Percentiles rank a stretch among this genome's conserved stretches.
phyloP scores from a whole-genome alignment of 2,888 invertebrate genomes.

The Scaeva pyrastri region DNA sequence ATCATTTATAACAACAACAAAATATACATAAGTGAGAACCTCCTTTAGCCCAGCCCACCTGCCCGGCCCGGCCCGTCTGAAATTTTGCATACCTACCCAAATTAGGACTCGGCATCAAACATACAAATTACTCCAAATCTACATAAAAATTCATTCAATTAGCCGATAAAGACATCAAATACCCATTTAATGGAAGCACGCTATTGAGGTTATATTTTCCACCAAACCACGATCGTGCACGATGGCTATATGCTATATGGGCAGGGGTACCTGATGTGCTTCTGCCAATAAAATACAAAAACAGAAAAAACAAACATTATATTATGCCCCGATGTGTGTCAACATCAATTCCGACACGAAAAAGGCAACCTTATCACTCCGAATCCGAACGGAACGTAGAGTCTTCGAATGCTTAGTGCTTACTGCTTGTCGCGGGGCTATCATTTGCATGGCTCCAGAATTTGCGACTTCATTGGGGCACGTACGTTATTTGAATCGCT shows the following conservation, averaged over 20 bases:
- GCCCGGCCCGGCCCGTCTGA: background rate
- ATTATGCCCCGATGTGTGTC: slow-evolving; percentile 48
- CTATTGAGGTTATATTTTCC: slow-evolving; percentile 49
- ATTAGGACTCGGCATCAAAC: slow-evolving; percentile 34
- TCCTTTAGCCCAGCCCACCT: slow-evolving; percentile 22
- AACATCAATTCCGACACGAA: slow-evolving; percentile 57
- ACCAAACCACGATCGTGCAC: slow-evolving; percentile 18
- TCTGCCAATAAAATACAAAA: background rate
- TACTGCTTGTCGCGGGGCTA: slow-evolving; percentile 13
- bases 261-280: background rate
- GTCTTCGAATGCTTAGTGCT: background rate
- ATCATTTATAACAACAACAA: background rate
- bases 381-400: background rate
- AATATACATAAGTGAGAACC: background rate
- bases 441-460: slow-evolving; percentile 47
- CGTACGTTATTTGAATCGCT: slow-evolving; percentile 22
- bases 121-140: slow-evolving; percentile 47
- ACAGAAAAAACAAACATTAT: background rate
- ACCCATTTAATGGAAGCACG: slow-evolving; percentile 44
- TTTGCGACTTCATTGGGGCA: slow-evolving; percentile 35
- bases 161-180: slow-evolving; percentile 53
- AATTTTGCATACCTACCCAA: slow-evolving; percentile 65
- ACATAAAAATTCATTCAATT: slow-evolving; percentile 57
- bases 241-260: background rate
- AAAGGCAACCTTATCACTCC: slow-evolving; percentile 61